These are phyloP conservation scores for Caenorhabditis sp. DNA, from an alignment of 2,888 invertebrate genomes.

Conservation along the genomic window DNA sequence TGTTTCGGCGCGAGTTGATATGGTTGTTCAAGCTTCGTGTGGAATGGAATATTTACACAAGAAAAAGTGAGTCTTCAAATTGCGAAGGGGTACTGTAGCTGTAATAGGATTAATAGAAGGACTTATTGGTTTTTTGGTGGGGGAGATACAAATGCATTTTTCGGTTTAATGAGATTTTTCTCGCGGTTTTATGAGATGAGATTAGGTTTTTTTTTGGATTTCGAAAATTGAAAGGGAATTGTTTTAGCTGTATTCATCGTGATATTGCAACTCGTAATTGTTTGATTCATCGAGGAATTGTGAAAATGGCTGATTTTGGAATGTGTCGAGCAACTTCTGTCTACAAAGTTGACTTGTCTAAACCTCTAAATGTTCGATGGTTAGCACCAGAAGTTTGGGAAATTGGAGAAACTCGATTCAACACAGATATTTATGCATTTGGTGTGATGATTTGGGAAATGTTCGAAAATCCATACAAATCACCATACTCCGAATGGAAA, in stretches of 20 bases:
- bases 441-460: constrained; percentile 63
- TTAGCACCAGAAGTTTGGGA: constrained; percentile 64
- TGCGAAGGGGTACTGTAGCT: no score
- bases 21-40: constrained; percentile 25
- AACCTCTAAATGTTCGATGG: constrained; percentile 64
- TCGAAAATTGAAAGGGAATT: no score
- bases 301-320: constrained; percentile 64
- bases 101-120: no score
- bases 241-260: constrained; percentile 55
- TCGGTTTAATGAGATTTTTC: background rate
- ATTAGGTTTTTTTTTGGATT: no score
- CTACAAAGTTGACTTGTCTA: constrained; percentile 56
- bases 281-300: constrained; percentile 48
- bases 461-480: constrained; percentile 57
- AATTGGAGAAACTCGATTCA: constrained; percentile 58
- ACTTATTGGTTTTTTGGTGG: background rate
- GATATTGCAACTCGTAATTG: constrained; percentile 64
- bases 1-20: background rate
- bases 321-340: constrained; percentile 55
- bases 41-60: constrained; percentile 63
- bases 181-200: no score
- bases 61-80: constrained; percentile 31
- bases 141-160: background rate
- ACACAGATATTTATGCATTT: constrained; percentile 63
- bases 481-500: constrained; percentile 58